phyloP scores from a whole-genome alignment of 2,888 invertebrate genomes.

The Deilephila elpenor region DNA sequence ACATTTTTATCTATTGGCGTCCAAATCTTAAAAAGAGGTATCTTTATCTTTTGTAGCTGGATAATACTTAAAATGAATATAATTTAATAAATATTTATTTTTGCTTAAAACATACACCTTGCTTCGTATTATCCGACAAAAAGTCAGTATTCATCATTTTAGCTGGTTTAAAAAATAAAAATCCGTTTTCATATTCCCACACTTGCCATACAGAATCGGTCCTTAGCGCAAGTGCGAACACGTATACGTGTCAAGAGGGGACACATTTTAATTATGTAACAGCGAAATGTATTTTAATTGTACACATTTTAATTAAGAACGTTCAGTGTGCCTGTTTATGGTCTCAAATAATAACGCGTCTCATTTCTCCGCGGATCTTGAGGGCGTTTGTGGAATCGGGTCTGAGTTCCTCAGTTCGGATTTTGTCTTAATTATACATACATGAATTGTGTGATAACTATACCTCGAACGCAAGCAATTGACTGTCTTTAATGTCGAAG shows the following conservation, averaged over 20 bases:
- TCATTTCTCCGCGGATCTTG: background rate
- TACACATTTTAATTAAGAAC: slow-evolving; percentile 47
- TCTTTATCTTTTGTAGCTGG: too few species aligned
- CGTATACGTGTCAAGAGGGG: slow-evolving; percentile 37
- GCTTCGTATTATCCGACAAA: background rate
- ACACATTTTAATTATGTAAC: slow-evolving; percentile 42
- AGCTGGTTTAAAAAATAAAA: slow-evolving; percentile 12
- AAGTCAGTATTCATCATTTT: background rate
- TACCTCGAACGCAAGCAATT: background rate
- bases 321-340: slow-evolving; percentile 41
- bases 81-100: too few species aligned
- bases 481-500: too few species aligned
- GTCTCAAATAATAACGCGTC: slow-evolving; percentile 33
- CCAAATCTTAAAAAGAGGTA: too few species aligned
- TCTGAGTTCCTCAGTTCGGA: background rate
- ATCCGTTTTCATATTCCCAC: background rate
- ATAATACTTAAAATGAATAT: too few species aligned
- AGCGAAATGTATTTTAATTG: slow-evolving; percentile 46
- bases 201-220: background rate
- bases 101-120: too few species aligned
- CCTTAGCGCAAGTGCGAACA: slow-evolving; percentile 27
- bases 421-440: slow-evolving; percentile 6
- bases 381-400: slow-evolving; percentile 8
- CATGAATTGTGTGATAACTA: background rate
- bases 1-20: too few species aligned